Evolutionary conservation across 1,140 invertebrate species (phyloP), one percentile per base, ranked within the genome.

Genomic region (Triops longicaudatus): DNA sequence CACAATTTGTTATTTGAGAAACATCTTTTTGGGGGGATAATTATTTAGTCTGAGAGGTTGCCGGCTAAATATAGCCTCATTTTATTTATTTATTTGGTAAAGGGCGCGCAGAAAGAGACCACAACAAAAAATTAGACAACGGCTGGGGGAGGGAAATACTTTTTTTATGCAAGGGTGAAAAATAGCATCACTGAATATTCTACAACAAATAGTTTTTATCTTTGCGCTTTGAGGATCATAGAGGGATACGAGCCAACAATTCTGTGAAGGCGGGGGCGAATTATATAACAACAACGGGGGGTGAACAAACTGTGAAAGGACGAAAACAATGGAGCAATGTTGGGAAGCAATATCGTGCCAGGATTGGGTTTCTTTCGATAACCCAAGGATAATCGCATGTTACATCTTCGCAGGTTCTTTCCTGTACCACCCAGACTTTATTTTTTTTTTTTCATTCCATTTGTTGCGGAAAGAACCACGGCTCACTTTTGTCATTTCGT

Each of bases 141-240:
- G 50, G 50, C 50, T 63, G 50, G 50, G 50, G 50, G 50, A 17
- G 22, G 22, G 14, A 63, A 63, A 22, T 3, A 22, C 17, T 63
- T 63, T 63, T 22, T 17, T 63, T 63, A 37, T 37, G 17, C 50
- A 63, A 63, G 50, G 50, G 50, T 63, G 50, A 63, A 63, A 63
- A 63, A 63, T 63, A 63, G 50, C 50, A 63, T 63, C 50, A 63
- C 50, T 63, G 50, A 63, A 63, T 63, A 63, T 63, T 63, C 50
- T 63, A 63, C 50, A 63, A 63, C 50, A 63, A 63, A 63, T 22
- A 63, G 50, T 63, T 63, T 44, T 63, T 63, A n/a, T 63, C 7
- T 63, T 63, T 63, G 6, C 50, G 50, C 22, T 63, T n/a, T 63
- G 50, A 63, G 50, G 50, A 63, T 63, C 50, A 63, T 6, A 22